Evolutionary conservation across 2,113 vertebrate species (phyloP).

Genomic region (Chloebia gouldiae): DNA sequence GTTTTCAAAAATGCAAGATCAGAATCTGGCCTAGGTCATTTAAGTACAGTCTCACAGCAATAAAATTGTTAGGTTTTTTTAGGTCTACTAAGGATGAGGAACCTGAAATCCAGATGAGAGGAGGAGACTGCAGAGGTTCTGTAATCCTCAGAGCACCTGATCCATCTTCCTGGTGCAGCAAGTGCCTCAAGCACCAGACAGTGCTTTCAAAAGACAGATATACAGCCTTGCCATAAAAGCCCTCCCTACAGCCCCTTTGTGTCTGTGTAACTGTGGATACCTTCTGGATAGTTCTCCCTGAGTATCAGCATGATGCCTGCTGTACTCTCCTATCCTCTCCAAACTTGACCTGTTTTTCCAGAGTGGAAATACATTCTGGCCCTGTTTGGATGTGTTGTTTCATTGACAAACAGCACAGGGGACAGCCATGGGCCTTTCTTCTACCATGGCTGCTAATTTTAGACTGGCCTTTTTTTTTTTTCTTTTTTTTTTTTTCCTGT

Average conservation of each 20-base stretch:
- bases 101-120: neutral
- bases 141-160: neutral
- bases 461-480: slow-evolving; percentile 39
- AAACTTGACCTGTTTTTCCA: neutral
- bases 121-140: neutral
- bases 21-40: neutral
- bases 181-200: neutral
- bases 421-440: slow-evolving; percentile 66
- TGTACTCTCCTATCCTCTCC: neutral
- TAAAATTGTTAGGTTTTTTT: neutral
- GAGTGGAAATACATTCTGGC: slow-evolving; percentile 72
- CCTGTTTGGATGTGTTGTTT: slow-evolving; percentile 68
- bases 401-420: slow-evolving; percentile 75
- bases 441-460: slow-evolving; percentile 85
- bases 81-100: neutral
- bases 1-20: neutral
- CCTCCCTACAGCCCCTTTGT: neutral
- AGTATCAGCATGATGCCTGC: neutral
- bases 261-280: neutral
- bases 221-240: neutral
- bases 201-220: neutral
- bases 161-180: neutral
- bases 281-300: neutral
- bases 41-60: neutral
- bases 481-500: slow-evolving; percentile 47